These are phyloP conservation scores for Agapornis canus DNA, from an alignment of 2,797 vertebrate genomes.

Conservation along the genomic window DNA sequence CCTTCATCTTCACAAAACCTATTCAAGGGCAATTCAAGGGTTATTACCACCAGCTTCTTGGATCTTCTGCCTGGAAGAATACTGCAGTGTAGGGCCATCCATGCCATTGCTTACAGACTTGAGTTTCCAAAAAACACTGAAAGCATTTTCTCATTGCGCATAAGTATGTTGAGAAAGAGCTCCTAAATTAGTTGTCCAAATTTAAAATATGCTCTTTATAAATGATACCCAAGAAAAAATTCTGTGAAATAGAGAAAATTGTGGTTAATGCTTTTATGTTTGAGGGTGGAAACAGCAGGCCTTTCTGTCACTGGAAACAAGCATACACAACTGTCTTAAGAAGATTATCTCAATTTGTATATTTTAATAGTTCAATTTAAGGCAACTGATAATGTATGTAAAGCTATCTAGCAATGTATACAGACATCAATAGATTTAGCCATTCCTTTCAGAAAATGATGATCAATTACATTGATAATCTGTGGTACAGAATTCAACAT, in stretches of 20 bases:
- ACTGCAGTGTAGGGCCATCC: neutral
- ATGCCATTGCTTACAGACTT: neutral
- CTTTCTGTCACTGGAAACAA: neutral
- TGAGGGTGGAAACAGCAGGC: neutral
- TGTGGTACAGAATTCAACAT: neutral
- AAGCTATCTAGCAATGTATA: neutral
- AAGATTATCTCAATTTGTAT: neutral
- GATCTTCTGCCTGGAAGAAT: neutral
- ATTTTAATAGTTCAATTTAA: neutral
- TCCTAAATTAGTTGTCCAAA: neutral
- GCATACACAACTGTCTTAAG: neutral
- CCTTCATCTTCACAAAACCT: neutral
- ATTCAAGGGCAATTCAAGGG: neutral
- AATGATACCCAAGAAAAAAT: neutral
- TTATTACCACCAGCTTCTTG: accelerated
- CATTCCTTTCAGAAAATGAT: constrained; percentile 17
- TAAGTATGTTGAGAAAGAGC: neutral
- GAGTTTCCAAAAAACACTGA: neutral
- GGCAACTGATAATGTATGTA: neutral
- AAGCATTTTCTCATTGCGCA: neutral
- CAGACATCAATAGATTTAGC: neutral
- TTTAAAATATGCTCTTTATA: neutral
- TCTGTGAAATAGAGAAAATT: neutral
- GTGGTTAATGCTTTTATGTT: neutral
- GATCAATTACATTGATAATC: neutral